Base-by-base conservation (phyloP, 2,888 invertebrate species). In the Dusona sp. region DNA sequence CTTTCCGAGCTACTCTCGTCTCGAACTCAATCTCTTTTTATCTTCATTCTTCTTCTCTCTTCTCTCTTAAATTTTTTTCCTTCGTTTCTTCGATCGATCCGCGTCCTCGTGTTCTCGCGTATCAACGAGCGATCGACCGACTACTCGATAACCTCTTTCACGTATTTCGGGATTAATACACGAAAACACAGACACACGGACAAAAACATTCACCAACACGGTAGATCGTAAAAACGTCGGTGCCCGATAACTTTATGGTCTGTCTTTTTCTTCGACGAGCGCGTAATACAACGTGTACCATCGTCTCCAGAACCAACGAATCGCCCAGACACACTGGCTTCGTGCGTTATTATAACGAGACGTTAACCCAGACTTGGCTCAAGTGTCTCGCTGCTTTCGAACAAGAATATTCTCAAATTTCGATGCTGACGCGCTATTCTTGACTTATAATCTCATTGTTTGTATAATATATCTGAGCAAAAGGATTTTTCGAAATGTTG, bases 91-190 rank as follows among this genome's bases (percentile, higher is more conserved):
- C 38, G 64, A 54, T 72, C 36, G 36, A 73, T 79, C 54, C 72
- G 48, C 61, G 48, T 29, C 16, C 61, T 79, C 67, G 61, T 65
- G 19, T 72, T 64, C 38, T 22, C 13, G 42, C 61, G 22, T 72
- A 79, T 64, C 38, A 74, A 51, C 51, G 51, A 29, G 36, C 74
- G 74, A 79, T 84, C 68, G 61, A 45, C 45, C n/a, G 67, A 73
- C 83, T 61, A 61, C 67, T 79, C 73, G 79, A 80, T 84, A 75
- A 75, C 74, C 64, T 65, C 74, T 75, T 79, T 42, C 38, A 33
- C 25, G 54, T 74, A 68, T 61, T 42, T 42, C 38, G 67, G 73
- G 36, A 25, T 79, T 25, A 79, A 83, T 73, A 51, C 36, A 73
- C 78, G 83, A 68, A 68, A 68, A 38, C 13, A 1, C 42, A 11